phyloP scores from a whole-genome alignment of 2,797 vertebrate genomes.

The Peromyscus nudipes region DNA sequence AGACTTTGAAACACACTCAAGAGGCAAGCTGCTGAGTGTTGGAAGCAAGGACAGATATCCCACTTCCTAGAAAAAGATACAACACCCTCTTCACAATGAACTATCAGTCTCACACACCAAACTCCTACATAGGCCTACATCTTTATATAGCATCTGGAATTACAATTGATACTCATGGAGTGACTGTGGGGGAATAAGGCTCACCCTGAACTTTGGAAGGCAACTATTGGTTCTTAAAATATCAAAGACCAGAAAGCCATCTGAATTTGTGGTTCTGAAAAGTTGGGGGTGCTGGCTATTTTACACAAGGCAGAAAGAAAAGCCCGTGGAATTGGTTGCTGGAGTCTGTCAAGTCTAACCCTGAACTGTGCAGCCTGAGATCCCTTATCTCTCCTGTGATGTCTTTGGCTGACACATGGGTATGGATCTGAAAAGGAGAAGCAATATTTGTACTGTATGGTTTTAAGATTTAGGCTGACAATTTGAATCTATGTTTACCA shows the following conservation, averaged over 20 bases:
- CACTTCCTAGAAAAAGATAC: background rate
- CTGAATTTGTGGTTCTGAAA: background rate
- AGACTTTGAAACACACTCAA: background rate
- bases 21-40: background rate
- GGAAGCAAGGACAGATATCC: background rate
- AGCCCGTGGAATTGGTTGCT: background rate
- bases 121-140: background rate
- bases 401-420: background rate
- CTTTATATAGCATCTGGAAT: background rate
- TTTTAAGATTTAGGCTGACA: conserved; percentile 57
- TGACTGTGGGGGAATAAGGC: background rate
- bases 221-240: background rate
- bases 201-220: background rate
- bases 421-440: conserved; percentile 30
- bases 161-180: background rate
- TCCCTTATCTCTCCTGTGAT: background rate
- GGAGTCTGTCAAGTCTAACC: background rate
- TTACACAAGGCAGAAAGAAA: background rate
- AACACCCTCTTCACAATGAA: background rate
- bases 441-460: background rate
- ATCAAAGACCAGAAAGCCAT: background rate
- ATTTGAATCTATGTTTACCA: background rate
- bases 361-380: background rate
- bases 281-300: background rate
- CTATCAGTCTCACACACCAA: background rate